phyloP scores from a whole-genome alignment of 2,888 invertebrate species.

The Alentia gelatinosa region DNA sequence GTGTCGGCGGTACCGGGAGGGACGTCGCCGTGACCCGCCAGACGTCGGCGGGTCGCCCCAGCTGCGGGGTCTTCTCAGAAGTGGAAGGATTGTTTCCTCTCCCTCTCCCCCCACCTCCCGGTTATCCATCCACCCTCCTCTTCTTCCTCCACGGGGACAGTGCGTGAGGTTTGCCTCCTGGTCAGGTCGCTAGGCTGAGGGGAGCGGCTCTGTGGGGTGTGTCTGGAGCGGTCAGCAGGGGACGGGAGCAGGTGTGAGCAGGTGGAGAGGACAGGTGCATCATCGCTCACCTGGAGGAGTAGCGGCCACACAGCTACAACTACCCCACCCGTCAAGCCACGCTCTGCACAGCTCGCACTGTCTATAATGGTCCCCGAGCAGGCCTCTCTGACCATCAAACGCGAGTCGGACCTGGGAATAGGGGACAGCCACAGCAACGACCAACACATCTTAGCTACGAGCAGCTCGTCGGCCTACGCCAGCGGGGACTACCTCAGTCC shows the following conservation, averaged over 20 bases:
- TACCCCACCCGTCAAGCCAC: not conserved
- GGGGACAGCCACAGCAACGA: not conserved
- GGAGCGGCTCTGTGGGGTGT: no score
- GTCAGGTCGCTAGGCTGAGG: no score
- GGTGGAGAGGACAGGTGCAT: not conserved
- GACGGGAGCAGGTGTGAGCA: no score
- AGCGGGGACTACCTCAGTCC: not conserved
- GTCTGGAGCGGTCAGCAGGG: no score
- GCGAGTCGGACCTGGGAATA: not conserved
- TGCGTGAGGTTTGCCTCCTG: no score
- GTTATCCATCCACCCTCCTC: no score
- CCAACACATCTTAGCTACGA: not conserved
- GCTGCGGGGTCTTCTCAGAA: not conserved
- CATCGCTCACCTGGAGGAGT: not conserved
- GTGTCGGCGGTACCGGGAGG: no score
- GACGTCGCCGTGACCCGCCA: not conserved
- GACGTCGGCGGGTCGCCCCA: not conserved
- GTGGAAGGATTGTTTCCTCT: not conserved
- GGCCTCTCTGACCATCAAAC: constrained; percentile 11
- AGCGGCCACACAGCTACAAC: not conserved
- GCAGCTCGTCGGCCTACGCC: not conserved
- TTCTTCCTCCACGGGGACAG: no score
- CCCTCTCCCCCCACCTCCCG: no score
- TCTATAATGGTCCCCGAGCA: constrained; percentile 18
- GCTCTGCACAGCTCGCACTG: no score